A percentile compares a stretch with the other conserved stretches of the same genome.
phyloP scores from a whole-genome alignment of 2,888 invertebrate species.

The Diogma glabrata region DNA sequence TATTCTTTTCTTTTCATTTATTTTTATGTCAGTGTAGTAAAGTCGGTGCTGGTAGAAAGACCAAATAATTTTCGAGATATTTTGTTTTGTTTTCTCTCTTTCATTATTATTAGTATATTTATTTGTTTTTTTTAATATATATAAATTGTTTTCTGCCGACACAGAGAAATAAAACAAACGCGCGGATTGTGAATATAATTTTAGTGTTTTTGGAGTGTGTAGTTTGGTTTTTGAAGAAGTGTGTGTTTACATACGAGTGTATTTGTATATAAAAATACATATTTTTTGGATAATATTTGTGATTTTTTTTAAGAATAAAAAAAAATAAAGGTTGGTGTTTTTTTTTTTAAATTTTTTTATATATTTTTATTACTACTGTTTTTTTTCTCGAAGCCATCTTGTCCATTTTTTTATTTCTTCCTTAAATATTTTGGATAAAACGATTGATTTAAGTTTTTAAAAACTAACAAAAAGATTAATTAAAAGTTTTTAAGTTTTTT shows the following conservation, averaged over 20 bases:
- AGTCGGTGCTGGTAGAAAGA: slow-evolving; percentile 8
- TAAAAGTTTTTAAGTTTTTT: background rate
- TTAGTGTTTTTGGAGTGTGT: background rate
- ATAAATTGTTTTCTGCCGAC: slow-evolving; percentile 4
- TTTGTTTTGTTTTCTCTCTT: slow-evolving; percentile 8
- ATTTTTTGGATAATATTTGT: slow-evolving; percentile 7
- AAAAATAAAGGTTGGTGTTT: slow-evolving; percentile 7
- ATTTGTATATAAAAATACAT: too few species aligned
- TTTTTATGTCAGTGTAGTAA: slow-evolving; percentile 8
- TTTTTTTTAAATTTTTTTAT: too few species aligned
- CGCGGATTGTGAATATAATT: slow-evolving; percentile 5
- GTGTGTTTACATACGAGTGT: slow-evolving; percentile 5
- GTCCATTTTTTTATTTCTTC: slow-evolving; percentile 5
- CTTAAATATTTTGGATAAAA: too few species aligned
- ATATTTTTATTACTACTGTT: too few species aligned
- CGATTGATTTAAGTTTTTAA: too few species aligned
- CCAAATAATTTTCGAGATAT: slow-evolving; percentile 4
- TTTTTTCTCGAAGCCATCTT: slow-evolving; percentile 5
- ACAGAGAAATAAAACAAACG: slow-evolving; percentile 4
- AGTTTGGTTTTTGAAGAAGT: slow-evolving; percentile 1
- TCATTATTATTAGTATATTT: slow-evolving; percentile 8
- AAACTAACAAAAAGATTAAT: slow-evolving; percentile 6
- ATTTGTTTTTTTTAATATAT: slow-evolving; percentile 7
- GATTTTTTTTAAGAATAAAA: slow-evolving; percentile 7
- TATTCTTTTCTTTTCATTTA: slow-evolving; percentile 1